Evolutionary conservation across 2,113 vertebrate genomes (phyloP), one percentile per base, ranked within the genome.

Genomic region (Sphaerodactylus townsendi): DNA sequence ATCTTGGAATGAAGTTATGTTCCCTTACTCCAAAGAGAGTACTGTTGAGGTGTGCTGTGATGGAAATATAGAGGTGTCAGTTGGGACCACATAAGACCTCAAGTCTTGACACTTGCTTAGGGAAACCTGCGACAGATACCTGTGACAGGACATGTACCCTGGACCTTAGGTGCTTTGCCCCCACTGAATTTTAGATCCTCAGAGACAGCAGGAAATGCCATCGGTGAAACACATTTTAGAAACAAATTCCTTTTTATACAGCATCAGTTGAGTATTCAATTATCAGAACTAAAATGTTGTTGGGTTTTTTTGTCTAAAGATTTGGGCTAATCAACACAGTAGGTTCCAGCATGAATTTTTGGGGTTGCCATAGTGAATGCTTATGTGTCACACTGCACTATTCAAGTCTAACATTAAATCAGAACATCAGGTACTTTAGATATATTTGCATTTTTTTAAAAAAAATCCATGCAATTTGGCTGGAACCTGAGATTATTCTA

Each of bases 351-450:
- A n/a, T 11, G 30, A 39, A 10, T 53, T 37, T 37, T 35, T 46
- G 56, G 23, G 35, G 66, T 77, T 86, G 56, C 79, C 28, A 4
- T 8, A 84, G 65, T 10, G 41, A 89, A 19, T 5, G 11, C 3
- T 33, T 64, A 2, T 17, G 71, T 6, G 10, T 81, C 73, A 81
- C 9, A 33, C n/a, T 77, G 56, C 59, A 82, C 41, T 46, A 65
- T 74, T 78, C 19, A 25, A 39, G n/a, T 79, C 70, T 78, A 72
- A 41, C 7, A 81, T 79, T 76, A 84, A 77, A 70, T 71, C 74
- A 53, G 69, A 85, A 66, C 30, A 21, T 90, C 68, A 64, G 85
- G 81, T 77, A 35, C n/a, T 81, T 35, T 69, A 64, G n/a, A 39
- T 3, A 64, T 0, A 81, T 90, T 71, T 81, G 64, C 9, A 64